Base-by-base conservation (phyloP, 2,113 vertebrate genomes). In the Rafetus swinhoei region DNA sequence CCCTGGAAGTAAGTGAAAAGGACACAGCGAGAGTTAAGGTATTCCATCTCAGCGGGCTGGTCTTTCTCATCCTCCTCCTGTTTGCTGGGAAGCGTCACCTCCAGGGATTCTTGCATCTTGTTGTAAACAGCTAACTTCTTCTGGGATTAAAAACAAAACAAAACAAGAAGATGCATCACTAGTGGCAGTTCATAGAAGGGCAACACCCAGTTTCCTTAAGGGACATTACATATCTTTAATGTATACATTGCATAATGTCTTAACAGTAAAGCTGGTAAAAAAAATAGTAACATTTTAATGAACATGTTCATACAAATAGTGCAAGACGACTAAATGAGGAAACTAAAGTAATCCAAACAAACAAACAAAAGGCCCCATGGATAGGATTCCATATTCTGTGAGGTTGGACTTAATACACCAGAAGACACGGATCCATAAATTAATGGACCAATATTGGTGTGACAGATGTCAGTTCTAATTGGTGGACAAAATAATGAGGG, bases 1-100 rank as follows among this genome's bases (percentile, higher is more conserved):
- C 99, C 99, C 95, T 99, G 99, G 98, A 99, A 99, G 97, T 99
- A 99, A 84, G 99, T 99, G 98, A 99, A 99, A 97, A 99, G 98
- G 96, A 99, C 99, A 91, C 99, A 99, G 92, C 99, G 98, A 97
- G 99, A 99, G 97, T 99, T 99, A 97, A 99, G 97, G 98, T 99
- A 99, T 98, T 99, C 99, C 22, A 99, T 98, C 97, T 99, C 99
- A 0, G 99, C 98, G 87, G 99, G 99, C 95, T 99, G 99, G 92
- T 98, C 95, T 94, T 98, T 98, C 94, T 99, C 99, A 95, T 99
- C 98, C 91, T 96, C 98, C 96, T 97, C 98, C 94, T 97, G 97
- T 96, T 98, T 97, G 97, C 97, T 98, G 96, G 97, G 97, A 96
- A 98, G 97, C 89, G 97, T 94, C 96, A 98, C 98, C 97, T 99